These are phyloP conservation scores for Lissonota sp. DNA, from an alignment of 2,888 invertebrate genomes.

Conservation along the genomic window DNA sequence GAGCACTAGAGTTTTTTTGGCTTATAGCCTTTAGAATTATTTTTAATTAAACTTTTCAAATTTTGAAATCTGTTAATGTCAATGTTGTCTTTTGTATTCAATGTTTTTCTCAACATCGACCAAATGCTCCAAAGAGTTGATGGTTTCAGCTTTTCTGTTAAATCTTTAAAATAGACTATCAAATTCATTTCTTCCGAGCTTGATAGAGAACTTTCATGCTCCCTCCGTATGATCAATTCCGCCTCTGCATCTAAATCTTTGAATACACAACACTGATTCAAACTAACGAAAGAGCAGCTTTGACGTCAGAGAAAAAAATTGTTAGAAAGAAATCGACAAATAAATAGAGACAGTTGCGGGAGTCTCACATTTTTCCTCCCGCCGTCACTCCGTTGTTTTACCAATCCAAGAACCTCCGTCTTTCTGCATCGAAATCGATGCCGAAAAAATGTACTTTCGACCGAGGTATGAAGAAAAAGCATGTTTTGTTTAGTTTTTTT, in stretches of 20 bases:
- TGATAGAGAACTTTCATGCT: constrained; percentile 40
- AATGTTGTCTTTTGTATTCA: constrained; percentile 58
- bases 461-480: constrained; percentile 21
- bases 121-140: constrained; percentile 48
- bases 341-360: too few relatives aligned
- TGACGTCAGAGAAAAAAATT: too few relatives aligned
- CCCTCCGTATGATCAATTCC: constrained; percentile 25
- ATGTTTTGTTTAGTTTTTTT: too few relatives aligned
- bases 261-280: too few relatives aligned
- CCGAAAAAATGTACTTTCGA: constrained; percentile 21
- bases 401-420: not conserved
- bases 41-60: constrained; percentile 62
- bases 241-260: constrained; percentile 40
- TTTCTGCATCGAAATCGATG: constrained; percentile 20
- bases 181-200: constrained; percentile 50
- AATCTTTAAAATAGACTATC: constrained; percentile 15
- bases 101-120: constrained; percentile 59
- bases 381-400: constrained; percentile 34
- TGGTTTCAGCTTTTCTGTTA: constrained; percentile 27
- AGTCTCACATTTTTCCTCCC: too few relatives aligned
- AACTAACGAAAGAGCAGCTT: too few relatives aligned
- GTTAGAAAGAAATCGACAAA: too few relatives aligned
- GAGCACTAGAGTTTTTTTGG: constrained; percentile 61
- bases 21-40: constrained; percentile 61
- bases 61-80: constrained; percentile 62